Evolutionary conservation across 1,140 invertebrate species (phyloP), one percentile per base, ranked within the genome.

Genomic region (Platorchestia sp.): DNA sequence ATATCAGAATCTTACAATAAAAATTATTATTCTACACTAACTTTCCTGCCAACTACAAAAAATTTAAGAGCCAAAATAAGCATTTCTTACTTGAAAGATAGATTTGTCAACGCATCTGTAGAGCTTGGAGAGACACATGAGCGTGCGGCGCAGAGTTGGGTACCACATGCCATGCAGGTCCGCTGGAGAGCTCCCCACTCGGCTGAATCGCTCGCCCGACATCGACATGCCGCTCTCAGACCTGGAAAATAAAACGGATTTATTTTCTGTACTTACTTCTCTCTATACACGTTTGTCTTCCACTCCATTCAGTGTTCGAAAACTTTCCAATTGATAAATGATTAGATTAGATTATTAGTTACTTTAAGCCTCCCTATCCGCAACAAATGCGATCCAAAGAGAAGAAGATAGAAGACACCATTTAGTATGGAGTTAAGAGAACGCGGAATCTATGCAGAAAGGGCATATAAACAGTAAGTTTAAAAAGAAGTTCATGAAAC

Each of bases 131-230:
- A 99, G 97, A 97, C 99, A 99, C 45, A 99, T 98, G 19, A 99
- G 97, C 0, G 99, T 99, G 95, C 99, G 97, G 40, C 99, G 97
- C 0, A 99, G 99, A 0, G 99, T 99, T 0, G 99, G 99, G 97
- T 99, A 99, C 99, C 99, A 99, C 99, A 99, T 99, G 0, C 99
- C 99, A 97, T 99, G 99, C 19, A 99, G 97, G 97, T 99, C 99
- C 44, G 99, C 99, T 0, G 99, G 99, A 0, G 99, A 99, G 97
- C 97, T 96, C 45, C 96, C 96, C 43, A 96, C 96, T n/a, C 96
- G 95, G 16, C 96, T 96, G 59, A 96, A 96, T 51, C 96, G 95
- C 87, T 96, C 96, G 27, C 96, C 96, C 6, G 41, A 87, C n/a
- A 87, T 93, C 36, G 95, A 98, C 86, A 98, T 98, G 93, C 97